Conservation (phyloP, 2,888 invertebrate genomes). For the Candidula unifasciata region DNA sequence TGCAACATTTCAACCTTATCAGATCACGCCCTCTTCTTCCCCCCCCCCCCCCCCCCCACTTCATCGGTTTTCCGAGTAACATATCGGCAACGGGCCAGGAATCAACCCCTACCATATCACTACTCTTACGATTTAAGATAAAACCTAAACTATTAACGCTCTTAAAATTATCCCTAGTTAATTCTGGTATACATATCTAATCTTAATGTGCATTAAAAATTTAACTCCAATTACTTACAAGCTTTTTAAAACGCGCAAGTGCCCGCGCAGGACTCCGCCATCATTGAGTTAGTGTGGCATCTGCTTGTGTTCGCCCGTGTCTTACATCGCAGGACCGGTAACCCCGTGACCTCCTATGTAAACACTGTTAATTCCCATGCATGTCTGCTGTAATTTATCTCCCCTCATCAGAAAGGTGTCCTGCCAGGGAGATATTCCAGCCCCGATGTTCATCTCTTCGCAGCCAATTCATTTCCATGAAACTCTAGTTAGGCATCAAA, state of each 20-base stretch:
- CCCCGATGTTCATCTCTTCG: constrained; percentile 24
- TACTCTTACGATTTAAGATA: not conserved
- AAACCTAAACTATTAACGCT: not conserved
- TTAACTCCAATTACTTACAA: constrained; percentile 43
- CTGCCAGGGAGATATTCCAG: constrained; percentile 14
- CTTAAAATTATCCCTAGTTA: not conserved
- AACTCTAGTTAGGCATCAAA: constrained; percentile 39
- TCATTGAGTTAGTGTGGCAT: not conserved
- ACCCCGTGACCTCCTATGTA: constrained; percentile 44
- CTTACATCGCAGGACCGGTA: constrained; percentile 47
- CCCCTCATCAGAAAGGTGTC: constrained; percentile 16
- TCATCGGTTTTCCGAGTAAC: constrained; percentile 4
- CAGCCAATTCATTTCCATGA: constrained; percentile 51
- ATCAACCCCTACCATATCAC: not conserved
- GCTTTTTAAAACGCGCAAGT: constrained; percentile 5
- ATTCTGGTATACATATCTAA: constrained; percentile 31
- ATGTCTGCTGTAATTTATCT: constrained; percentile 47
- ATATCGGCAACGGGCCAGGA: not conserved
- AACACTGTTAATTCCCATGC: constrained; percentile 50
- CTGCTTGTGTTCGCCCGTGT: constrained; percentile 8
- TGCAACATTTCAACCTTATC: constrained; percentile 1
- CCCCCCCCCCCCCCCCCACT: not conserved
- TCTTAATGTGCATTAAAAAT: constrained; percentile 30
- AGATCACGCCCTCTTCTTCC: not conserved
- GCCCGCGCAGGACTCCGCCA: constrained; percentile 1